Evolutionary conservation across 2,113 vertebrate species (phyloP).

Genomic region (Austrofundulus limnaeus): DNA sequence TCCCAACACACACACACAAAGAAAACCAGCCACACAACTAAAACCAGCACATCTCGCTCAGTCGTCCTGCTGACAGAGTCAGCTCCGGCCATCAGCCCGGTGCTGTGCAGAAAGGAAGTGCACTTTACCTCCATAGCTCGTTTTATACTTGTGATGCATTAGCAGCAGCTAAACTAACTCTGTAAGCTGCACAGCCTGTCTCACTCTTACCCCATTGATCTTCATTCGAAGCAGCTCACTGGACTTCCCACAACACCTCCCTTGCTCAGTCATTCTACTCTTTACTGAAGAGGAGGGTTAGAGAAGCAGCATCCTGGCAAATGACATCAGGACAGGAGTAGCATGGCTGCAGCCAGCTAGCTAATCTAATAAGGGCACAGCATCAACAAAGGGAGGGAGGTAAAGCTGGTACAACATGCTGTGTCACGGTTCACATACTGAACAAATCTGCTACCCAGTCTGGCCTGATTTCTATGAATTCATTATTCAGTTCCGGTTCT

Average conservation of each 20-base stretch:
- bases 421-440: conserved; percentile 12
- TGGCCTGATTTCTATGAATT: background rate
- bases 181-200: conserved; percentile 36
- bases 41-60: conserved; percentile 9
- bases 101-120: conserved; percentile 26
- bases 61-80: conserved; percentile 1
- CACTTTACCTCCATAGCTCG: conserved; percentile 75
- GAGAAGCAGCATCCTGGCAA: conserved; percentile 23
- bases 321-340: conserved; percentile 62
- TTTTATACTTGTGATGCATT: conserved; percentile 55
- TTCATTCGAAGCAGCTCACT: conserved; percentile 30
- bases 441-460: background rate
- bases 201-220: conserved; percentile 37
- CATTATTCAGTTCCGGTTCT: background rate
- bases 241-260: conserved; percentile 38
- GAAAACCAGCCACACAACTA: conserved; percentile 18
- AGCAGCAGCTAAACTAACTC: conserved; percentile 19
- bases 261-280: conserved; percentile 44
- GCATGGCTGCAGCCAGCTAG: conserved; percentile 33
- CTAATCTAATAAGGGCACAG: conserved; percentile 53
- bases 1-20: conserved; percentile 11
- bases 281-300: conserved; percentile 7
- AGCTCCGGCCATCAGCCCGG: background rate
- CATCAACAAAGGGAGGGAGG: conserved; percentile 4
- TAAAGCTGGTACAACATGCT: background rate